phyloP scores from a whole-genome alignment of 2,888 invertebrate genomes.

The Pristionchus japonicus region DNA sequence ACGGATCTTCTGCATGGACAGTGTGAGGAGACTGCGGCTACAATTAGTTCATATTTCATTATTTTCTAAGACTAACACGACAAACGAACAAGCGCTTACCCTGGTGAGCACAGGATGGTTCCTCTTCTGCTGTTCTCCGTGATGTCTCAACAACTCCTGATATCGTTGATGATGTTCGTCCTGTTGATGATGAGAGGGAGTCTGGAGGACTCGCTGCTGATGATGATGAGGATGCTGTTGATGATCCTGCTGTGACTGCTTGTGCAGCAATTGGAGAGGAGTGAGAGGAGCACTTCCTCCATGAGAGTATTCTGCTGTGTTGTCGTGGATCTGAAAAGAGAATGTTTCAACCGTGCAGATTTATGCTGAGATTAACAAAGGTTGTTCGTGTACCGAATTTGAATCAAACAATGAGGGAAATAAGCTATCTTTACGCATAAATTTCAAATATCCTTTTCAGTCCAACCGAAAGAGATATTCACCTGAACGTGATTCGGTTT shows the following conservation, averaged over 20 bases:
- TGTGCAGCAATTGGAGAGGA: not conserved
- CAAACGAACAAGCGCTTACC: not conserved
- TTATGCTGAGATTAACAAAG: not conserved
- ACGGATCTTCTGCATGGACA: not conserved
- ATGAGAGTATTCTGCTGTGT: not conserved
- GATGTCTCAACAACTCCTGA: not conserved
- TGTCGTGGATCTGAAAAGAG: slow-evolving; percentile 18
- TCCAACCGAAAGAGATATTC: not conserved
- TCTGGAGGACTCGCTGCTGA: not conserved
- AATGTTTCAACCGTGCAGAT: not conserved
- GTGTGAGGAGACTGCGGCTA: not conserved
- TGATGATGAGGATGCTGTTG: not conserved
- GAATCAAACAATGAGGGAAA: too few species aligned
- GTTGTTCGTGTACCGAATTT: too few species aligned
- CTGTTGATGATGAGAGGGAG: not conserved
- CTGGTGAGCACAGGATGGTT: not conserved
- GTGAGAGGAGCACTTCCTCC: not conserved
- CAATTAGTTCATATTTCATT: not conserved
- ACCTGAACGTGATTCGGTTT: slow-evolving; percentile 47
- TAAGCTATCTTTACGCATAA: not conserved
- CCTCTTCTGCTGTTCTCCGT: not conserved
- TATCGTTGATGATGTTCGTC: not conserved
- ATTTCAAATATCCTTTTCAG: not conserved
- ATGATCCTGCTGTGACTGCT: not conserved
- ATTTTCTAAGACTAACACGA: not conserved